Evolutionary conservation across 1,140 invertebrate species (phyloP).

Genomic region (Lutraria rhynchaena): DNA sequence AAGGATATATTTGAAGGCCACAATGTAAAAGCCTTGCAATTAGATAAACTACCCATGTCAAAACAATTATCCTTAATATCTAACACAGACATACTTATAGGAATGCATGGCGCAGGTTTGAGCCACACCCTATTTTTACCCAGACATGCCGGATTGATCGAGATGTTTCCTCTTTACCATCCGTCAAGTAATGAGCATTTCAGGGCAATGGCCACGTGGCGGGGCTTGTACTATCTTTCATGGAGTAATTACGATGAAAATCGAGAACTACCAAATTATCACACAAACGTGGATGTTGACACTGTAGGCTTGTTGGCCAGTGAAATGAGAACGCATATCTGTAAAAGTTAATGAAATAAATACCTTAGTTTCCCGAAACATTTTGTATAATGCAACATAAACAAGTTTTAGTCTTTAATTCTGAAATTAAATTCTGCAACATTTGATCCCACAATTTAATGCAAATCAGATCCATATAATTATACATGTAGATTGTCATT

Average conservation of each 20-base stretch:
- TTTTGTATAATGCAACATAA: too few species aligned
- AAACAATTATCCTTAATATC: constrained; percentile 64
- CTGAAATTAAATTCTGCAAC: too few species aligned
- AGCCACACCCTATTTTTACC: constrained; percentile 96
- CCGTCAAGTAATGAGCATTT: constrained; percentile 74
- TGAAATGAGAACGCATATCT: constrained; percentile 25
- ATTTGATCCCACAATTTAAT: too few species aligned
- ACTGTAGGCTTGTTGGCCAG: constrained; percentile 1
- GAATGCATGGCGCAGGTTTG: constrained; percentile 97
- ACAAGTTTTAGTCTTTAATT: too few species aligned
- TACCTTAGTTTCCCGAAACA: too few species aligned
- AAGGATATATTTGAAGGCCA: constrained; percentile 34
- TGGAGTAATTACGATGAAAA: constrained; percentile 75
- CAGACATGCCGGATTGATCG: constrained; percentile 96
- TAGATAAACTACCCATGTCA: constrained; percentile 67
- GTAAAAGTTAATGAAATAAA: not conserved
- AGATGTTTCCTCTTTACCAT: constrained; percentile 87
- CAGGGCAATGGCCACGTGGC: constrained; percentile 75
- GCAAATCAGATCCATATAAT: too few species aligned
- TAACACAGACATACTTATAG: constrained; percentile 95
- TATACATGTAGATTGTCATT: too few species aligned
- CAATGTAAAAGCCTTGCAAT: constrained; percentile 67
- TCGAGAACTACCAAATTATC: constrained; percentile 66
- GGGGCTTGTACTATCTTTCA: constrained; percentile 70
- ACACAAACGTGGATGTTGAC: constrained; percentile 60